Base-by-base conservation (phyloP, 2,888 invertebrate genomes). In the Tigriopus californicus region DNA sequence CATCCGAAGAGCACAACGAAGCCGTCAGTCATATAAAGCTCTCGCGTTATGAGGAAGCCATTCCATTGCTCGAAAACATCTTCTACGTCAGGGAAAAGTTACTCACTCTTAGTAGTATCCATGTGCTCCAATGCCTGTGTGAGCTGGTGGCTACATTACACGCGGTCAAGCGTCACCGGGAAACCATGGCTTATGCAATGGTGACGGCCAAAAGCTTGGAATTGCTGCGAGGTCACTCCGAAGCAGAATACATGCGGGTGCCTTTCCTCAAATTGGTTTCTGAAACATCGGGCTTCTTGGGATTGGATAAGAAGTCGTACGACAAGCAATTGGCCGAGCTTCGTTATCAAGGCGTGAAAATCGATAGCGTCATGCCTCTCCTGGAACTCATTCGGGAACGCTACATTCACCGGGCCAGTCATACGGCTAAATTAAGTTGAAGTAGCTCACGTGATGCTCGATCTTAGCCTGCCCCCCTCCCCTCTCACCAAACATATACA, bases 81-180 rank as follows among this genome's bases (percentile, higher is more conserved):
- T 66, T 68, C 40, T 67, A 67, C 49, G 63, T 71, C 25, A 68
- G 69, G 60, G 68, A 68, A 54, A 71, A 70, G 62, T 61, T 71
- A 20, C 63, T 67, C 15, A 59, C 59, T 2, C 18, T 44, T n/a
- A 52, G 52, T 20, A 33, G 20, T 5, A 49, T 59, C 18, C n/a
- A 18, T 20, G 59, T 59, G 18, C 52, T 59, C 1, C 20, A 18
- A 11, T 22, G 24, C 15, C 33, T 59, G 1, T 15, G 22, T 12
- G 59, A 59, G 20, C 59, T 59, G 15, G 49, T 59, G 13, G 51
- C 59, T 10, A 52, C 52, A 22, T 41, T 52, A 20, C 41, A 24
- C 20, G 59, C 52, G 4, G 52, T 49, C 11, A 46, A 44, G 13
- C 42, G 44, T 24, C 15, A 15, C 13, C 46, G 46, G 44, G 56